Percentiles rank a stretch among this genome's conserved stretches.
Conservation (phyloP, 2,888 invertebrate genomes). For the Chelonus formosanus region DNA sequence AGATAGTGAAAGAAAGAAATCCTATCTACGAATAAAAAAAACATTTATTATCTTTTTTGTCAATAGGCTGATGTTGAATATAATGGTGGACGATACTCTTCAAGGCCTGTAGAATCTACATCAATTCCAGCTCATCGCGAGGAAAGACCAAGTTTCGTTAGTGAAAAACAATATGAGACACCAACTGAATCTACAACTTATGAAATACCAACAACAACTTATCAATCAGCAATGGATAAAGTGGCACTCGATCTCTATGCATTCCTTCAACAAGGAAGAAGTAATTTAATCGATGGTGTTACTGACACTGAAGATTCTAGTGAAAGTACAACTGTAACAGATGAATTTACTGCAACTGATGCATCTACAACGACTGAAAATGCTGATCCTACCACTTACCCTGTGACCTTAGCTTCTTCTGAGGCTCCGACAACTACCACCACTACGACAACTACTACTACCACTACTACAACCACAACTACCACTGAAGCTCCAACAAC, state of each 20-base stretch:
- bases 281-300: slow-evolving; percentile 60
- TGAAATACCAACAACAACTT: slow-evolving; percentile 72
- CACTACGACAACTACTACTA: slow-evolving; percentile 68
- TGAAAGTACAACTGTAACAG: slow-evolving; percentile 66
- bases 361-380: slow-evolving; percentile 65
- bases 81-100: too few relatives aligned
- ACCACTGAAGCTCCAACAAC: slow-evolving; percentile 55
- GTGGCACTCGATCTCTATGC: slow-evolving; percentile 85
- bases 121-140: too few relatives aligned
- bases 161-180: slow-evolving; percentile 33
- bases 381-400: slow-evolving; percentile 60
- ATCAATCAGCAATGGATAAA: slow-evolving; percentile 78
- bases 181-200: slow-evolving; percentile 45
- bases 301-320: slow-evolving; percentile 69
- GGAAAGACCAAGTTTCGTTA: slow-evolving; percentile 2
- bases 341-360: slow-evolving; percentile 61
- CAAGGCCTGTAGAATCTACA: too few relatives aligned
- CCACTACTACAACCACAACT: slow-evolving; percentile 66
- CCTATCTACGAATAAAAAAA: too few relatives aligned
- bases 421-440: slow-evolving; percentile 63
- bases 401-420: slow-evolving; percentile 64
- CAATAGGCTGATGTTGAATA: too few relatives aligned
- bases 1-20: too few relatives aligned
- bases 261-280: slow-evolving; percentile 74
- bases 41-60: too few relatives aligned